A percentile compares a stretch with the other conserved stretches of the same genome.
phyloP scores from a whole-genome alignment of 1,140 invertebrate genomes.

The Bombus ignitus region DNA sequence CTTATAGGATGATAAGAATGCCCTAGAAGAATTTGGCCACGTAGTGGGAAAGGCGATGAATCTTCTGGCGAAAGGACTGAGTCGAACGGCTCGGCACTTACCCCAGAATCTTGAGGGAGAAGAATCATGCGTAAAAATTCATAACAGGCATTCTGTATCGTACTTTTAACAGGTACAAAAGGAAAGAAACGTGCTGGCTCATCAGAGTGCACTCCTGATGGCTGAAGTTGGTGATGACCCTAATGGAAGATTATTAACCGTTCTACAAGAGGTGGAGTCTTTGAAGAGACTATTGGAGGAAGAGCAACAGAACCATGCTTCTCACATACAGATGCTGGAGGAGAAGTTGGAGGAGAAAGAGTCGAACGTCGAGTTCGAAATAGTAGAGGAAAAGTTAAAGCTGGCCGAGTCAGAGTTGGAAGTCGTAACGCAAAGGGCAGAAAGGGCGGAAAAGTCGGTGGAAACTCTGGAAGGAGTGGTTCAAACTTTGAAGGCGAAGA shows the following conservation, averaged over 20 bases:
- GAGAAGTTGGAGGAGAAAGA: conserved; percentile 87
- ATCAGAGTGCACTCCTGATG: conserved; percentile 87
- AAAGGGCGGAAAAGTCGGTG: conserved; percentile 84
- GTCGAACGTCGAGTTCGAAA: conserved; percentile 86
- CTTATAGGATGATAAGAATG: too few relatives aligned
- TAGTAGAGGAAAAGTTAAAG: conserved; percentile 88
- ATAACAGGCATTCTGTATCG: not conserved
- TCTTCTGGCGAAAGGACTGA: too few relatives aligned
- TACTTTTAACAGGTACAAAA: conserved; percentile 78
- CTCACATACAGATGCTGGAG: conserved; percentile 84
- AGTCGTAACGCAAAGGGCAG: conserved; percentile 84
- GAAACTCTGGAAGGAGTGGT: conserved; percentile 72
- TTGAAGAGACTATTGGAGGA: conserved; percentile 85
- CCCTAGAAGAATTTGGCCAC: too few relatives aligned
- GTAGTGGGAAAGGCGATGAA: too few relatives aligned
- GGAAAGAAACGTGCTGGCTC: conserved; percentile 86
- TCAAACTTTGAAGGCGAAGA: conserved; percentile 72
- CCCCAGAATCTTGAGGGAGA: too few relatives aligned
- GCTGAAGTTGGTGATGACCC: conserved; percentile 84
- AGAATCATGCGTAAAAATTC: too few relatives aligned
- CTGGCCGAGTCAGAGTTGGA: conserved; percentile 87
- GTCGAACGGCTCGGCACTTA: too few relatives aligned
- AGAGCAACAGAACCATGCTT: conserved; percentile 83
- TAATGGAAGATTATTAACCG: conserved; percentile 82
- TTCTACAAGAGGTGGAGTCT: conserved; percentile 86